Evolutionary conservation across 2,113 vertebrate species (phyloP).

Genomic region (Bagarius yarrelli): DNA sequence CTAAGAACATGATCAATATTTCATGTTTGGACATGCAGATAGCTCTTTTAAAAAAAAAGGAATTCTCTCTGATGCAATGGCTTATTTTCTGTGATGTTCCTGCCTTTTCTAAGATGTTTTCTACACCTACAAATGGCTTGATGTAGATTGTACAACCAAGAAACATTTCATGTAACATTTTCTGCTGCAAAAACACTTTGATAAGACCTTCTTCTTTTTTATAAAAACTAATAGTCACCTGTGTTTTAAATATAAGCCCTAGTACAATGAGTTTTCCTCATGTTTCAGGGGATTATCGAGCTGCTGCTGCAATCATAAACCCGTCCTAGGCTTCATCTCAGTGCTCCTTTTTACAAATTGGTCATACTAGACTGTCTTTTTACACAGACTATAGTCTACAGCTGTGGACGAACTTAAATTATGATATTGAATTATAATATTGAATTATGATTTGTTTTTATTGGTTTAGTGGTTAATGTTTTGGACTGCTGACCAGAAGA

Average conservation of each 20-base stretch:
- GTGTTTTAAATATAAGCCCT: not conserved
- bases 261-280: not conserved
- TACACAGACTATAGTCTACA: not conserved
- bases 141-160: not conserved
- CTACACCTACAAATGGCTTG: not conserved
- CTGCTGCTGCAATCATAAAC: not conserved
- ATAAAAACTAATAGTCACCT: not conserved
- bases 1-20: slow-evolving; percentile 56
- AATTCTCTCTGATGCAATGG: too few relatives aligned
- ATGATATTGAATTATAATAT: too few relatives aligned
- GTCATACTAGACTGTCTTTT: not conserved
- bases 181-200: not conserved
- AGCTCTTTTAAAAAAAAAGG: slow-evolving; percentile 23
- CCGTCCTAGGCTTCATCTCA: too few relatives aligned
- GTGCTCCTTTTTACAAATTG: not conserved
- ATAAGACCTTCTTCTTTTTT: not conserved
- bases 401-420: not conserved
- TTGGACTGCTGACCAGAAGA: too few relatives aligned
- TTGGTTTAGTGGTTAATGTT: too few relatives aligned
- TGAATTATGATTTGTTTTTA: too few relatives aligned
- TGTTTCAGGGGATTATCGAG: not conserved
- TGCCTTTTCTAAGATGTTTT: not conserved
- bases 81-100: slow-evolving; percentile 1
- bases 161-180: not conserved
- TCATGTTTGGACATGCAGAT: slow-evolving; percentile 43